A percentile compares a stretch with the other conserved stretches of the same genome.
Conservation (phyloP, 1,140 invertebrate genomes). For the Yoshiicerus persimilis region DNA sequence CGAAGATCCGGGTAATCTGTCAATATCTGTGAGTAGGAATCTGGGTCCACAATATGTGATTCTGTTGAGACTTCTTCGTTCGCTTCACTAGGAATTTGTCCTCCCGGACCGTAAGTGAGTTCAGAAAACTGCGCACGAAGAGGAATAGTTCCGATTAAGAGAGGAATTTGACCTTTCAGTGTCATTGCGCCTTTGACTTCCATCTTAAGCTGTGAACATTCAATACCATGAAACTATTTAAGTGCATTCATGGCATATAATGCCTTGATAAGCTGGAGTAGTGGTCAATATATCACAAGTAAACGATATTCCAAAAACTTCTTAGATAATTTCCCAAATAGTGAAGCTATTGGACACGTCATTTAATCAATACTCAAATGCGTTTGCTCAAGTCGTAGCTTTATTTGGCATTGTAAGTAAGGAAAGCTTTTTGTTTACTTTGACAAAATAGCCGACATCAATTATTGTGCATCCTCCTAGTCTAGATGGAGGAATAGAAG, state of each 20-base stretch:
- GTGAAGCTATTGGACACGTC: too few species aligned
- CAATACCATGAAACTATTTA: not conserved
- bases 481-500: slow-evolving; percentile 35
- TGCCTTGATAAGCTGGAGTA: too few species aligned
- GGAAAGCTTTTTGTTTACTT: not conserved
- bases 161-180: slow-evolving; percentile 35
- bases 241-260: too few species aligned
- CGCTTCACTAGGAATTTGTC: not conserved
- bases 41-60: not conserved
- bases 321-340: too few species aligned
- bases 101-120: not conserved
- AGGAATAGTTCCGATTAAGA: slow-evolving; percentile 40
- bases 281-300: too few species aligned
- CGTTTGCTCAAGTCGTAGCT: too few species aligned
- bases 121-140: not conserved
- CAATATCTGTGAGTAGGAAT: not conserved
- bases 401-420: too few species aligned
- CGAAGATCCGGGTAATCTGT: slow-evolving; percentile 36
- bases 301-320: too few species aligned
- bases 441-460: slow-evolving; percentile 30
- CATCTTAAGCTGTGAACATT: slow-evolving; percentile 35
- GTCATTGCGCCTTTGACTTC: slow-evolving; percentile 32
- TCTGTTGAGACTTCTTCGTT: not conserved
- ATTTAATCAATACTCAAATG: too few species aligned
- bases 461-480: slow-evolving; percentile 38